Percentiles rank a stretch among this genome's conserved stretches.
Conservation (phyloP, 2,888 invertebrate species). For the Cataglyphis livida region DNA sequence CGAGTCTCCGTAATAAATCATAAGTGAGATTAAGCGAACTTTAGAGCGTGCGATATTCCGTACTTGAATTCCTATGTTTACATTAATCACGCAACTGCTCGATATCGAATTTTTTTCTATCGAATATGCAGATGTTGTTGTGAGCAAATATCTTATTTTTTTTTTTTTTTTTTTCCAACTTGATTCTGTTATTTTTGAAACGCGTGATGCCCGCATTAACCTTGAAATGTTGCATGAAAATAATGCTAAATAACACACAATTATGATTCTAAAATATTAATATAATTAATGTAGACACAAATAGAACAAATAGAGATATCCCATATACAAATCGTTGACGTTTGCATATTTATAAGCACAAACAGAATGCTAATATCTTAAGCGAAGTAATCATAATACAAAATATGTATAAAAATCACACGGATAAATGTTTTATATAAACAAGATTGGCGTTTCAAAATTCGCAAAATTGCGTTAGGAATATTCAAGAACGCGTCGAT, state of each 20-base stretch:
- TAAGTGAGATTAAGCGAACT: background rate
- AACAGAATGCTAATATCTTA: background rate
- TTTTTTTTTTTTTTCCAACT: background rate
- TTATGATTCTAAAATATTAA: background rate
- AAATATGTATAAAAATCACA: background rate
- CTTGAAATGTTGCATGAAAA: background rate
- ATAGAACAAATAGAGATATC: background rate
- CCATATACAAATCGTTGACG: background rate
- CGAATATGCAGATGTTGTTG: background rate
- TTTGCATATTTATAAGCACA: background rate
- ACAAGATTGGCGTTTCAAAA: background rate
- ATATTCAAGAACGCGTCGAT: background rate
- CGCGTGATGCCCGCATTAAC: background rate
- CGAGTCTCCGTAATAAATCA: background rate
- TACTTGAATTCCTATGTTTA: slow-evolving; percentile 24
- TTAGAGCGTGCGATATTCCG: background rate
- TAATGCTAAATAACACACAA: background rate
- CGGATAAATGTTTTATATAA: background rate
- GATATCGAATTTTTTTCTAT: slow-evolving; percentile 21
- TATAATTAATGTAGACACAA: background rate
- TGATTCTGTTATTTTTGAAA: background rate
- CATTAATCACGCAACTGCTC: background rate
- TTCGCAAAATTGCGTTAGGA: background rate
- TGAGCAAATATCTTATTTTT: background rate
- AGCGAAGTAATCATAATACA: background rate